These are phyloP conservation scores for Egretta garzetta DNA, from an alignment of 2,113 vertebrate species.

Conservation along the genomic window DNA sequence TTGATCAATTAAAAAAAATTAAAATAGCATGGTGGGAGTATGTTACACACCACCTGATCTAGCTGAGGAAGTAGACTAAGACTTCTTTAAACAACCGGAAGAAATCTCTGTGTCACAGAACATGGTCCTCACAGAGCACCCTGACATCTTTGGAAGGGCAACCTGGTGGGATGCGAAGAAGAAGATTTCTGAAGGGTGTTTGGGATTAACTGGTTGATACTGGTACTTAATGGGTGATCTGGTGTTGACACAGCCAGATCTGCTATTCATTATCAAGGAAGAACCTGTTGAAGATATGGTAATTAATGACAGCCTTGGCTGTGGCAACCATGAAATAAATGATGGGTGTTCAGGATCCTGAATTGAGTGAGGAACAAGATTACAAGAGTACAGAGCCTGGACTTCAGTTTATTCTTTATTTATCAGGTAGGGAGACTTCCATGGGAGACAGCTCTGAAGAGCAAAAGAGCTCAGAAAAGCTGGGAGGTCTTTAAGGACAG, in stretches of 20 bases:
- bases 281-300: background rate
- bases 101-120: background rate
- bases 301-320: background rate
- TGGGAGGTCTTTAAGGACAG: background rate
- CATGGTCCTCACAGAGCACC: accelerated
- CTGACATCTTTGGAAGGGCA: background rate
- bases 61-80: background rate
- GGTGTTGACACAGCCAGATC: background rate
- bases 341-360: background rate
- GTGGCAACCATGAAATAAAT: background rate
- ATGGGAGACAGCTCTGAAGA: background rate
- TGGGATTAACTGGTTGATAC: background rate
- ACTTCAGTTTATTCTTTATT: background rate
- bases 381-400: background rate
- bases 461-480: background rate
- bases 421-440: background rate
- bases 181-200: background rate
- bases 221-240: background rate
- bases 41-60: background rate
- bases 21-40: background rate
- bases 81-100: background rate
- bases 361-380: background rate
- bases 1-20: background rate
- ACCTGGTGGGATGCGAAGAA: background rate
- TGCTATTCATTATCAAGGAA: background rate